Base-by-base conservation (phyloP, 2,888 invertebrate genomes). In the Cantharis nigra region DNA sequence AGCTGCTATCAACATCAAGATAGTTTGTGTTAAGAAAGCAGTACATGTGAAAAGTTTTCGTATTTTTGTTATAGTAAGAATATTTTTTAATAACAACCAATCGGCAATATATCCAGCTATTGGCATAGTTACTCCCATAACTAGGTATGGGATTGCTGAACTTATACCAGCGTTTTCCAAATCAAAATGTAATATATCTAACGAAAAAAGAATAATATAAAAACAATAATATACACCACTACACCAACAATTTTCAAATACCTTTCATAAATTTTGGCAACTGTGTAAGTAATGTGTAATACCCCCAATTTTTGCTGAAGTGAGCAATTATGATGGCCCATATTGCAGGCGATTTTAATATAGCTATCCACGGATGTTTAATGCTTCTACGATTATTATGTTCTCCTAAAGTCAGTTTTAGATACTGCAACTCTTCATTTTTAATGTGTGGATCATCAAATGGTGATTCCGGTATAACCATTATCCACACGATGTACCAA, bases 251-350 rank as follows among this genome's bases (percentile, higher is more conserved):
- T 20, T 71, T 26, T 69, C 13, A 73, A 67, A 70, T 33, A 95
- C 96, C 95, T 89, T 92, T 94, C 91, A 96, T 92, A 85, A 95
- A 96, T 16, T 94, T 95, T 2, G 96, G 96, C 65, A 96, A 88
- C 85, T 95, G 94, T 0, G 96, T 96, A 2, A 96, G 90, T 81
- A 96, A 63, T 0, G 96, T 96, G 84, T 96, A 96, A 88, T 96
- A 96, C 4, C 96, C 96, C 96, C 96, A 96, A 88, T 96, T 96
- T 87, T 96, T 96, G 28, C 95, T 94, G 88, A 96, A 96, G 87
- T 96, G 96, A 0, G 96, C 95, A 71, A 93, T 91, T 0, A 95
- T 92, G 62, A 96, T 95, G 0, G 96, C 95, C 94, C 95, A 96
- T 11, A 96, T 95, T 0, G 96, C 93, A 72, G 91, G 90, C 0